Evolutionary conservation across 2,113 vertebrate species (phyloP).

Genomic region (Cryptoleucopteryx plumbea): DNA sequence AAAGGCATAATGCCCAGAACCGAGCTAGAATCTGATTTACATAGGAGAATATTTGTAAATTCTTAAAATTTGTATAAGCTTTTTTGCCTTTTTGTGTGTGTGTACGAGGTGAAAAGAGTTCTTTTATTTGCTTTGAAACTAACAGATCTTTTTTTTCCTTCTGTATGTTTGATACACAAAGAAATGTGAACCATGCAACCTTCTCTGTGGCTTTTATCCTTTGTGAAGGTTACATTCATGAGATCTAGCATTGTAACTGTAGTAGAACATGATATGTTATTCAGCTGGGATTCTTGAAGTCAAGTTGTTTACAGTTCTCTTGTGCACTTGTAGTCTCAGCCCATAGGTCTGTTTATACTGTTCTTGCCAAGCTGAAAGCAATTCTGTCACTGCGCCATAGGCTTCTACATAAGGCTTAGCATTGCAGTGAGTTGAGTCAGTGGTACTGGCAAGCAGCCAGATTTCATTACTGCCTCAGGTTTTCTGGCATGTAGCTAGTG

Average conservation of each 20-base stretch:
- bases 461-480: slow-evolving; percentile 12
- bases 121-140: background rate
- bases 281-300: slow-evolving; percentile 40
- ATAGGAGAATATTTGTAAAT: background rate
- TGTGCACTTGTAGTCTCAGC: background rate
- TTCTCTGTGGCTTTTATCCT: slow-evolving; percentile 13
- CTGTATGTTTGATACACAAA: background rate
- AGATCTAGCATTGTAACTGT: background rate
- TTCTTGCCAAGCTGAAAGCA: slow-evolving; percentile 31
- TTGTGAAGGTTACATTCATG: slow-evolving; percentile 16
- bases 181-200: background rate
- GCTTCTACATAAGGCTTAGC: background rate
- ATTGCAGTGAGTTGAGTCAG: background rate
- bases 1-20: background rate
- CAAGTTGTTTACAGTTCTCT: slow-evolving; percentile 42
- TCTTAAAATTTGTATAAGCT: background rate
- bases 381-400: background rate
- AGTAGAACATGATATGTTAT: background rate
- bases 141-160: background rate
- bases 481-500: slow-evolving; percentile 40
- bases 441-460: background rate
- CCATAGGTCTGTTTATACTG: slow-evolving; percentile 31
- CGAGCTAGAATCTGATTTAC: background rate
- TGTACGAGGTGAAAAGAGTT: background rate
- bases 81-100: background rate